Evolutionary conservation across 2,797 vertebrate species (phyloP), one percentile per base, ranked within the genome.

Genomic region (Lates japonicus): DNA sequence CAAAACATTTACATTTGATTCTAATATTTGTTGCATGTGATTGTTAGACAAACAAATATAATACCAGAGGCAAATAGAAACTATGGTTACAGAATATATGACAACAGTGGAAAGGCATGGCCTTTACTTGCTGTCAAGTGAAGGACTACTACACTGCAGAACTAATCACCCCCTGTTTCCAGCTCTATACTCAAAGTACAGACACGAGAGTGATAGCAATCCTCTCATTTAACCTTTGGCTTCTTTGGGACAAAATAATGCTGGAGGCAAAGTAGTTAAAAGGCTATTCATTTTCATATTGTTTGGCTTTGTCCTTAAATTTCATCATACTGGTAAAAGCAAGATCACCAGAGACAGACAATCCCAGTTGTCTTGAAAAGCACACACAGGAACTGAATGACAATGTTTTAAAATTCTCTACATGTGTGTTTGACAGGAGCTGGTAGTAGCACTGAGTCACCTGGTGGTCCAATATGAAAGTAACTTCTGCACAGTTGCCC

Each of bases 401-500:
- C 8, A 12, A 1, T 46, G 35, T 39, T 64, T 37, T 25, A 4
- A 13, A 0, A 25, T n/a, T 35, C 31, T 33, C 1, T 17, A 2
- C 25, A 29, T 74, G 0, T 68, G 29, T 67, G n/a, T 81, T 51
- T 49, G 25, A 37, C 87, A 99, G 98, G 98, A 99, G 93, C 95
- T 99, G 95, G 98, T 99, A 62, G 98, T 99, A 37, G 98, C 98
- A 5, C 93, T 99, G 74, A 99, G 97, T 95, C 98, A 99, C 86
- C 94, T 99, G 8, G 98, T 99, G 44, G 96, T 98, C 55, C 98
- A 99, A 72, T 99, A 99, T 0, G 98, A 99, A 89, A 99, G 97
- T 92, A 99, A 99, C 82, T 99, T 99, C 95, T 99, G 98, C 81
- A 99, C 98, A 0, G 98, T 99, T 8, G 98, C 98, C 42, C 93